Evolutionary conservation across 2,797 vertebrate species (phyloP), one percentile per base, ranked within the genome.

Genomic region (Babyrousa celebensis): DNA sequence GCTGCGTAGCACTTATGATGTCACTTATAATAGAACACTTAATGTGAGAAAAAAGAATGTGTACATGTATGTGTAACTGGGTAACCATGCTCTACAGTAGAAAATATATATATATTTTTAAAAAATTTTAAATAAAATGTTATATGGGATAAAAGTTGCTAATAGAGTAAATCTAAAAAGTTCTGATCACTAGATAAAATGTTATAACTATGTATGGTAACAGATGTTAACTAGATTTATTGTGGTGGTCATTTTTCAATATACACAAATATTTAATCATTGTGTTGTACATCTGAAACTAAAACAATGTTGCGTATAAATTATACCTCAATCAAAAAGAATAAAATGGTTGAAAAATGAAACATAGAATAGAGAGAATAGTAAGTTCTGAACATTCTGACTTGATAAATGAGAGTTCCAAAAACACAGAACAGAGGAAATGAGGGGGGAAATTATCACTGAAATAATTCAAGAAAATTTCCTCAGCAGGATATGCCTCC

Each of bases 351-450:
- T 48, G 65, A 77, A 48, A 20, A 82, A 27, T 40, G 16, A 70
- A 84, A 84, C 74, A 79, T 40, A 78, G 9, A 6, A 62, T 25
- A 60, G 5, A 74, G 11, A 65, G 8, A n/a, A 75, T 58, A 12
- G 79, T 23, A 63, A 75, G 11, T 82, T 89, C 54, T 70, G 43
- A 9, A 36, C 63, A 80, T 75, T 85, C n/a, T 7, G 80, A 96
- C 36, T 43, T 68, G 40, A 80, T 29, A n/a, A 58, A 29, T 40
- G n/a, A 40, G 18, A 60, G n/a, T 92, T 84, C 40, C 17, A 85
- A 75, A 92, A 85, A 62, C 54, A 94, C 5, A 84, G 29, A 58
- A 52, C 3, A 58, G 71, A 91, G 65, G n/a, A 91, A 94, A 72
- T 88, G 72, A 32, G 1, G 25, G 27, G 15, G 40, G 71, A 71